Evolutionary conservation across 2,113 vertebrate species (phyloP).

Genomic region (Toxotes chatareus): DNA sequence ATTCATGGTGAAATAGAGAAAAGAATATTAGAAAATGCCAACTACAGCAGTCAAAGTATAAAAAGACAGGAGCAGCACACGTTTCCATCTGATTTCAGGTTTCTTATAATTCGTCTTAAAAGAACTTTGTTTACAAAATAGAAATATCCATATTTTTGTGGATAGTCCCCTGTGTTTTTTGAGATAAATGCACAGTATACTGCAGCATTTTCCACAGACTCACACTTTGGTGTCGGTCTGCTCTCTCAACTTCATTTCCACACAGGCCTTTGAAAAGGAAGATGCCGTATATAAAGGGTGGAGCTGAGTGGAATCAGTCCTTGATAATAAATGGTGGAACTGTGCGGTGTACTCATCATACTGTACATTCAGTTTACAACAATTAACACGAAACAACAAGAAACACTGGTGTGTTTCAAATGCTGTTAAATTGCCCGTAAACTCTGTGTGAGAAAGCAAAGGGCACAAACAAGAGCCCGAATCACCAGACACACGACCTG

Average conservation of each 20-base stretch:
- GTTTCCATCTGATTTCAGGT: neutral
- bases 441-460: neutral
- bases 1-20: neutral
- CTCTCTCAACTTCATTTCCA: neutral
- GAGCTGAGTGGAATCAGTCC: neutral
- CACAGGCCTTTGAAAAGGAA: neutral
- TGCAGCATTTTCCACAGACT: neutral
- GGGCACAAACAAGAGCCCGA: neutral
- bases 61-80: neutral
- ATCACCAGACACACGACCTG: no score
- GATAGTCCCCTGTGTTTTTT: neutral
- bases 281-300: neutral
- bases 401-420: neutral
- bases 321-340: neutral
- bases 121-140: neutral
- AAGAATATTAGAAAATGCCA: neutral
- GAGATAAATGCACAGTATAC: neutral
- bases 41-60: neutral
- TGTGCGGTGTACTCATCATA: neutral
- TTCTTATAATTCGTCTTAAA: neutral
- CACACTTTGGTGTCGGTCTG: neutral
- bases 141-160: neutral
- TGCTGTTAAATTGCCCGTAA: neutral
- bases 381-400: slow-evolving; percentile 6
- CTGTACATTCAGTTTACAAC: neutral